Conservation (phyloP, 2,888 invertebrate genomes). For the Protonemura montana region DNA sequence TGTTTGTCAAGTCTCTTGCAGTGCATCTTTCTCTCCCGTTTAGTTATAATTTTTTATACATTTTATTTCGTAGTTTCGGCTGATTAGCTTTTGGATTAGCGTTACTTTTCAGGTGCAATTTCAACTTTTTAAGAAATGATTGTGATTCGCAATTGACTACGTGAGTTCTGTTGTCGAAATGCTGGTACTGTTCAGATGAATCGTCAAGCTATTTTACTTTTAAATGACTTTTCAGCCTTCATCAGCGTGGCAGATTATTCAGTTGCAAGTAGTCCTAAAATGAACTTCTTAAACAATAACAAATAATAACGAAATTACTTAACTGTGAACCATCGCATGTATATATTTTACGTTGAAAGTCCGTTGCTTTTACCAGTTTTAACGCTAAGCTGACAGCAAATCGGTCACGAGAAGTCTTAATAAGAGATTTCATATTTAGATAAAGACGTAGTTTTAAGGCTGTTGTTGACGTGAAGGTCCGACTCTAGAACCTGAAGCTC, state of each 20-base stretch:
- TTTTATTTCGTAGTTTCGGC: not conserved
- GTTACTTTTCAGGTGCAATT: not conserved
- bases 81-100: not conserved
- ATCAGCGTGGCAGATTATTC: not conserved
- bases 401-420: not conserved
- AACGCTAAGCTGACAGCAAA: not conserved
- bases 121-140: not conserved
- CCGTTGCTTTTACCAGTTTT: not conserved
- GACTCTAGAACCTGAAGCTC: not conserved
- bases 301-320: not conserved
- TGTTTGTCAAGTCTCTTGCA: not conserved
- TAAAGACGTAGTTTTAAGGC: constrained; percentile 5
- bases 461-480: not conserved
- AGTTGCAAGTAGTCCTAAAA: not conserved
- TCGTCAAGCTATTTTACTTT: not conserved
- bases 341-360: no score
- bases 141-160: not conserved
- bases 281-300: not conserved
- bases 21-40: not conserved
- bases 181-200: not conserved
- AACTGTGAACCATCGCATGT: not conserved
- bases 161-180: not conserved
- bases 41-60: not conserved
- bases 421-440: not conserved
- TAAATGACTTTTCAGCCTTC: not conserved